Percentiles rank a stretch among this genome's conserved stretches.
Conservation (phyloP, 2,797 vertebrate genomes). For the Jordanella pulchra region DNA sequence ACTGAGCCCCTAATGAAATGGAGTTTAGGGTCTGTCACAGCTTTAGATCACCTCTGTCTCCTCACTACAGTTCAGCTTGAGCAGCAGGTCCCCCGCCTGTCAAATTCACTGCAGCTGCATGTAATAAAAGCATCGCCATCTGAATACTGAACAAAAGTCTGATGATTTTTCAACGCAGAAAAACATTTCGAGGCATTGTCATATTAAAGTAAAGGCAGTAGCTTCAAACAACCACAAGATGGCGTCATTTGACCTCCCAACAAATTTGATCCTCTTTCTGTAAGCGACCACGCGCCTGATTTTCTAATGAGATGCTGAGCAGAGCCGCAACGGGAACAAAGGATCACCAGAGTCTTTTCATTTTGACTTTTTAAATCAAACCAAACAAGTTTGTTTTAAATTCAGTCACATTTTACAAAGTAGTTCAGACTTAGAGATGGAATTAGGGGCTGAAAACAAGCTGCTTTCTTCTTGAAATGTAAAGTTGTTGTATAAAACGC, state of each 20-base stretch:
- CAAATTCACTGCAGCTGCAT: not conserved
- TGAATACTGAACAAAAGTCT: not conserved
- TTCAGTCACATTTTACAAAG: not conserved
- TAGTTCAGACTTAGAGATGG: not conserved
- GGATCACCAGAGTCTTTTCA: not conserved
- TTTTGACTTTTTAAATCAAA: not conserved
- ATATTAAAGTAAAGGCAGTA: not conserved
- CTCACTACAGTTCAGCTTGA: too few relatives aligned
- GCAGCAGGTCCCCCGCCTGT: not conserved
- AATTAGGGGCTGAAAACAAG: not conserved
- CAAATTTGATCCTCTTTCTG: not conserved
- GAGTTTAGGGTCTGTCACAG: not conserved
- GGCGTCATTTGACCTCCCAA: conserved; percentile 5
- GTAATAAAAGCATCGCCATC: not conserved
- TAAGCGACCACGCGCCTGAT: not conserved
- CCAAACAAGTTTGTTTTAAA: not conserved
- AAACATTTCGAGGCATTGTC: too few relatives aligned
- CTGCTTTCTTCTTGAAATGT: not conserved
- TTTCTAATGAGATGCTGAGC: conserved; percentile 1
- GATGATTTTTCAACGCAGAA: too few relatives aligned
- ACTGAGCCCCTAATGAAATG: too few relatives aligned
- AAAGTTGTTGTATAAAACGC: not conserved
- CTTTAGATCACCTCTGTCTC: not conserved
- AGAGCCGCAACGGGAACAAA: not conserved
- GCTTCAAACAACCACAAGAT: conserved; percentile 6